Percentiles rank a stretch among this genome's conserved stretches.
These are phyloP conservation scores for Benitochromis conjunctus DNA, from an alignment of 2,113 vertebrate genomes.

Conservation along the genomic window DNA sequence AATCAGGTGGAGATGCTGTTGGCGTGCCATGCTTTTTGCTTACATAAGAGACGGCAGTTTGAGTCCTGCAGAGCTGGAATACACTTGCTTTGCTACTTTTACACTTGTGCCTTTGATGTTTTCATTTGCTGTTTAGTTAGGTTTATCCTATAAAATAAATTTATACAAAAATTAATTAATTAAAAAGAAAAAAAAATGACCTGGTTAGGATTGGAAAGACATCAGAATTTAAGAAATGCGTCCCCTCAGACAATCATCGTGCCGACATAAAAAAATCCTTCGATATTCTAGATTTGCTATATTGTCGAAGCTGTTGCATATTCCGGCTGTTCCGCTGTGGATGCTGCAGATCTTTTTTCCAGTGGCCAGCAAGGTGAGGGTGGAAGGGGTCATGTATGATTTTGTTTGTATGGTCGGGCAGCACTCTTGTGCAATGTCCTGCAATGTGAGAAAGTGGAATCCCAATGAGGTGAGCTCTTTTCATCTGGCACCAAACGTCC, in stretches of 20 bases:
- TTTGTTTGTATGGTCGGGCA: not conserved
- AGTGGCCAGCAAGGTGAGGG: not conserved
- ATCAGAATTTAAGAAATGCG: too few species aligned
- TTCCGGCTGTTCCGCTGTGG: not conserved
- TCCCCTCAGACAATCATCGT: not conserved
- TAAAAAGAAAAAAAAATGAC: not conserved
- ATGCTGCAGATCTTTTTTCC: not conserved
- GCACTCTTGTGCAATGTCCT: not conserved
- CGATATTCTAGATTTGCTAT: not conserved
- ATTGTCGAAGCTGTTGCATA: not conserved
- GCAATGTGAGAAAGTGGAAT: not conserved
- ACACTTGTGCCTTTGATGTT: not conserved
- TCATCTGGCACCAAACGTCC: not conserved
- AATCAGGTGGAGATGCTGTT: not conserved
- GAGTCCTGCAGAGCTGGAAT: not conserved
- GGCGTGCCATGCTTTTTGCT: not conserved
- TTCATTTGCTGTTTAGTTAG: not conserved
- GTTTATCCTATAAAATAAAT: not conserved
- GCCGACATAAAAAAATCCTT: not conserved
- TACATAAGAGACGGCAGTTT: not conserved
- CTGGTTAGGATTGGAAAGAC: too few species aligned
- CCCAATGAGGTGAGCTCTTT: not conserved
- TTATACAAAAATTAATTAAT: fast-evolving
- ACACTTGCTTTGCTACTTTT: not conserved
- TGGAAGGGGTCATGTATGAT: not conserved